These are phyloP conservation scores for Hoplostethus atlanticus DNA, from an alignment of 2,797 vertebrate species.

Conservation along the genomic window DNA sequence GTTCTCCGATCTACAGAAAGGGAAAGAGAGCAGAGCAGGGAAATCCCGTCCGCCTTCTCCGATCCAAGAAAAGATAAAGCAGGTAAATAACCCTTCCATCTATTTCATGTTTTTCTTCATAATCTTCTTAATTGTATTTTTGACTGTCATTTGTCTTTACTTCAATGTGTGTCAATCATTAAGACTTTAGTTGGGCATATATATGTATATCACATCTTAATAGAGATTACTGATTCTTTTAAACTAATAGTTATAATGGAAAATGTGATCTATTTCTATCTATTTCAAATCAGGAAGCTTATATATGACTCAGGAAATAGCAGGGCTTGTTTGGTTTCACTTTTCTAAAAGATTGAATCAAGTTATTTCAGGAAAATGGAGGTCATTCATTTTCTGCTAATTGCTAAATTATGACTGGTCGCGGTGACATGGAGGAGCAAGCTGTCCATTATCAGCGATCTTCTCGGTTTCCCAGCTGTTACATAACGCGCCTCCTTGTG, in stretches of 20 bases:
- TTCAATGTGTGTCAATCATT: neutral
- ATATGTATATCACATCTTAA: no score
- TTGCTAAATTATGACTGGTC: neutral
- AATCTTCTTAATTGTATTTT: neutral
- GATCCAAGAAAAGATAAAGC: constrained; percentile 25
- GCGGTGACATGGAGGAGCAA: neutral
- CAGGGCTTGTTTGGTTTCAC: no score
- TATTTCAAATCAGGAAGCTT: no score
- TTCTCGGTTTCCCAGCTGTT: constrained; percentile 7
- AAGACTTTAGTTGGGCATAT: neutral
- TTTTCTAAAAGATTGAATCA: no score
- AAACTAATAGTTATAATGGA: no score
- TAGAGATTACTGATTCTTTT: neutral
- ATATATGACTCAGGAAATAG: no score
- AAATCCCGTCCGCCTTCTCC: constrained; percentile 25
- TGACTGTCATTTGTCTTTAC: neutral
- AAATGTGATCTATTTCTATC: no score
- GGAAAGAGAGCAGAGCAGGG: constrained; percentile 28
- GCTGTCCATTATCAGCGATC: neutral
- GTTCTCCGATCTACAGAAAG: constrained; percentile 47
- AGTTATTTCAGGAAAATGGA: no score
- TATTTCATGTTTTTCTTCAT: neutral
- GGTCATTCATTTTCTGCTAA: no score
- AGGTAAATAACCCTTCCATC: constrained; percentile 32
- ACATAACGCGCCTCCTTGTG: constrained; percentile 17